These are phyloP conservation scores for Trachymyrmex septentrionalis DNA, from an alignment of 1,140 invertebrate species.

Conservation along the genomic window DNA sequence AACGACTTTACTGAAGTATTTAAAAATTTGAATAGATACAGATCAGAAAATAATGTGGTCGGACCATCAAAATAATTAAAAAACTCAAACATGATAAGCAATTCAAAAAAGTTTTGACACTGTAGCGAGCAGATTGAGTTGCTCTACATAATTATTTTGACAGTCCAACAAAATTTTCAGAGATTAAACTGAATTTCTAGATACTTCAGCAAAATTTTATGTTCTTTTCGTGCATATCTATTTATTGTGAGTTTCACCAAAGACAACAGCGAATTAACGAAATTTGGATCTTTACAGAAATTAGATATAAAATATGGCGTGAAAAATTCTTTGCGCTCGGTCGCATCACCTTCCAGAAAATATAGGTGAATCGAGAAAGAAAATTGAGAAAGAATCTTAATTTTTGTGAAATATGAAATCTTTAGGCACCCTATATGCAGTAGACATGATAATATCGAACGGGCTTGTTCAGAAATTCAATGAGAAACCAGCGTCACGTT, in stretches of 20 bases:
- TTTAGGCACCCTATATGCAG: background rate
- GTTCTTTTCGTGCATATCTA: no score
- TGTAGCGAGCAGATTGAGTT: no score
- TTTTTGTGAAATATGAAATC: background rate
- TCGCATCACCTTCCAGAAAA: background rate
- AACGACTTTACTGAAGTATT: no score
- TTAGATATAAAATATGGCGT: background rate
- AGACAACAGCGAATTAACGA: background rate
- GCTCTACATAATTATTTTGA: no score
- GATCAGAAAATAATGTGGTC: no score
- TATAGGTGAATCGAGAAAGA: background rate
- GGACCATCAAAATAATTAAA: no score
- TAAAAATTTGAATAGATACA: no score
- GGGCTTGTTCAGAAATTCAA: background rate
- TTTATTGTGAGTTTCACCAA: background rate
- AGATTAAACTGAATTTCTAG: no score
- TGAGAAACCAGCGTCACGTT: background rate
- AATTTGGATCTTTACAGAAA: background rate
- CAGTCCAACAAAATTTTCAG: no score
- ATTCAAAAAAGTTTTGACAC: no score
- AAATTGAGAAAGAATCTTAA: background rate
- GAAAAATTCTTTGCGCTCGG: background rate
- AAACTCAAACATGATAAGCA: no score
- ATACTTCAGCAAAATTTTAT: no score
- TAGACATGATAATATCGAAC: conserved; percentile 8